Evolutionary conservation across 1,140 invertebrate genomes (phyloP).

Genomic region (Armadillidium nasatum): DNA sequence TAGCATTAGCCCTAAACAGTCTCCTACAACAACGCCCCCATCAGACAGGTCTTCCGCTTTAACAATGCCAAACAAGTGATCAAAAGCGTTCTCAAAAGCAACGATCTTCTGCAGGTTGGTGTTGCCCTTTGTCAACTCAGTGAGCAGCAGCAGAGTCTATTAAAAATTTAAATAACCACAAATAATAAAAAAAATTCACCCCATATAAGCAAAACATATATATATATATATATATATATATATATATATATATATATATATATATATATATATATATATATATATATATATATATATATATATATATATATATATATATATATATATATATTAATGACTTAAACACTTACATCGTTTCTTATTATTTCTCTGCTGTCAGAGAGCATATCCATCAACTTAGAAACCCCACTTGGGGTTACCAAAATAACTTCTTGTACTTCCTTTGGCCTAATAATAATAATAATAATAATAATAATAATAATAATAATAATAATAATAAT

Average conservation of each 20-base stretch:
- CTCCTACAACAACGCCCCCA: conserved; percentile 96
- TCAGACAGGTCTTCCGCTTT: conserved; percentile 85
- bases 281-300: not conserved
- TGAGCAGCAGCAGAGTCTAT: conserved; percentile 79
- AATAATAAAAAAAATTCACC: conserved; percentile 11
- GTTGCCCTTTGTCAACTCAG: conserved; percentile 90
- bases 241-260: not conserved
- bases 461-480: conserved; percentile 30
- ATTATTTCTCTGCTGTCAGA: conserved; percentile 92
- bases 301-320: not conserved
- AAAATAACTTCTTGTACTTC: conserved; percentile 94
- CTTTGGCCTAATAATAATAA: conserved; percentile 58
- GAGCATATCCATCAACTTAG: conserved; percentile 93
- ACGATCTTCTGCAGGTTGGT: conserved; percentile 99
- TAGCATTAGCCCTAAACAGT: conserved; percentile 90
- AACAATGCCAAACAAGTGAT: conserved; percentile 90
- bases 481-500: conserved; percentile 18
- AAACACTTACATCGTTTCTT: conserved; percentile 83
- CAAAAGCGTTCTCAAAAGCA: conserved; percentile 98
- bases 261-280: not conserved
- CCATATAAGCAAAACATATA: not conserved
- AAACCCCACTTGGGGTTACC: conserved; percentile 93
- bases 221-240: conserved; percentile 18
- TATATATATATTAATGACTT: not conserved
- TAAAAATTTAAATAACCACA: conserved; percentile 32